A percentile compares a stretch with the other conserved stretches of the same genome.
phyloP scores from a whole-genome alignment of 2,113 vertebrate genomes.

The Holacanthus passer region DNA sequence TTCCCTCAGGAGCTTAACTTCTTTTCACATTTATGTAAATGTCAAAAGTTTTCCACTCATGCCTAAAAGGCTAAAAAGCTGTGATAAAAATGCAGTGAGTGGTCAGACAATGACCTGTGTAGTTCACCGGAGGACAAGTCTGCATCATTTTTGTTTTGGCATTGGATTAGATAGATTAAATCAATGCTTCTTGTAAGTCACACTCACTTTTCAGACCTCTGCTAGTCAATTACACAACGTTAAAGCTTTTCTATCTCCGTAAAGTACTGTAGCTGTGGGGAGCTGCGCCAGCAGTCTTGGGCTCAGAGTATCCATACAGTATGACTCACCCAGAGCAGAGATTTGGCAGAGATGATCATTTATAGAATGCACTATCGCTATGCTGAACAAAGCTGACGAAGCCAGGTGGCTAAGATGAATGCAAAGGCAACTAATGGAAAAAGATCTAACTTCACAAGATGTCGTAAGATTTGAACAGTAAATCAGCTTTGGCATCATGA shows the following conservation, averaged over 20 bases:
- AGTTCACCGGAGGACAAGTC: conserved; percentile 28
- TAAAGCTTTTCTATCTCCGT: conserved; percentile 60
- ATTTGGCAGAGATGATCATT: conserved; percentile 49
- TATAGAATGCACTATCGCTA: conserved; percentile 24
- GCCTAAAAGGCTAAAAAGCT: conserved; percentile 59
- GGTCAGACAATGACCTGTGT: conserved; percentile 40
- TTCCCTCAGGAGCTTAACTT: conserved; percentile 61
- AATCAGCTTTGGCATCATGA: not conserved
- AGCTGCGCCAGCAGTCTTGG: conserved; percentile 56
- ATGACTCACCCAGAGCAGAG: conserved; percentile 58
- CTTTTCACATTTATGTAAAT: conserved; percentile 69
- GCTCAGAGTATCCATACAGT: conserved; percentile 47
- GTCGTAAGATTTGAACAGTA: not conserved
- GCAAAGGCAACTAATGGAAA: not conserved
- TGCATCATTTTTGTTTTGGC: conserved; percentile 31
- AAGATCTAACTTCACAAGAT: not conserved
- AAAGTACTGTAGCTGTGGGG: conserved; percentile 63
- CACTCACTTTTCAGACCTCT: conserved; percentile 51
- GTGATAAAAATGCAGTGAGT: conserved; percentile 45
- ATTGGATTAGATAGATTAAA: conserved; percentile 36
- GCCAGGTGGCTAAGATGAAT: conserved; percentile 18
- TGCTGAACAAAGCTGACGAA: conserved; percentile 42
- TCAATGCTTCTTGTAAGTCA: conserved; percentile 21
- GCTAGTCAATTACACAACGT: conserved; percentile 58
- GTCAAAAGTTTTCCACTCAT: conserved; percentile 54